Percentiles rank a stretch among this genome's conserved stretches.
Evolutionary conservation across 2,888 invertebrate genomes (phyloP).

Genomic region (Habrosyne pyritoides): DNA sequence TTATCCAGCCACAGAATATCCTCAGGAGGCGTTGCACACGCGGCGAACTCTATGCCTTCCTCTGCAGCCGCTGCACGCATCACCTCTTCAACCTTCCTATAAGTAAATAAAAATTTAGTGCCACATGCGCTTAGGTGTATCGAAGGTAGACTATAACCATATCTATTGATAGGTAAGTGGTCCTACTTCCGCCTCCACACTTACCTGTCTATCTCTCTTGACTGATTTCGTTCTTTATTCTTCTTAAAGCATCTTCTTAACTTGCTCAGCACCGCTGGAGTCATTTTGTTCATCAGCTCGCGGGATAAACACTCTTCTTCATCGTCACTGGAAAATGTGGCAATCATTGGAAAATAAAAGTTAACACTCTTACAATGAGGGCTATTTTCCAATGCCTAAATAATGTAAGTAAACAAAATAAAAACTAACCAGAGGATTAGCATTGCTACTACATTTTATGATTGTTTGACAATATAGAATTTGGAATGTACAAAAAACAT

Average conservation of each 20-base stretch:
- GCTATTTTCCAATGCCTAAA: no score
- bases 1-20: conserved; percentile 63
- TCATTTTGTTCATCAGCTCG: conserved; percentile 63
- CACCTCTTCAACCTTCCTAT: conserved; percentile 67
- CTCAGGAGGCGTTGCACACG: conserved; percentile 25
- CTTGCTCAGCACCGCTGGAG: conserved; percentile 66
- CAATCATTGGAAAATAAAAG: no score
- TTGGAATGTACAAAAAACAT: no score
- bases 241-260: conserved; percentile 63
- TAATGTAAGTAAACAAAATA: no score
- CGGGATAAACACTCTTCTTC: conserved; percentile 64
- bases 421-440: no score
- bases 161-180: no score
- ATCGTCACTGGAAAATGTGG: conserved; percentile 43
- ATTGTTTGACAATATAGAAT: no score
- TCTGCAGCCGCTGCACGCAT: conserved; percentile 70
- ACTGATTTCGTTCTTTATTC: conserved; percentile 45
- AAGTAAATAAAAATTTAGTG: background rate
- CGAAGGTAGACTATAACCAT: no score
- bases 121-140: no score
- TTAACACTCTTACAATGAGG: no score
- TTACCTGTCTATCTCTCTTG: conserved; percentile 61
- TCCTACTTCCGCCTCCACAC: background rate
- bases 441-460: no score
- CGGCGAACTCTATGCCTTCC: conserved; percentile 69